phyloP scores from a whole-genome alignment of 2,888 invertebrate genomes.

The Cephus rjabovi region DNA sequence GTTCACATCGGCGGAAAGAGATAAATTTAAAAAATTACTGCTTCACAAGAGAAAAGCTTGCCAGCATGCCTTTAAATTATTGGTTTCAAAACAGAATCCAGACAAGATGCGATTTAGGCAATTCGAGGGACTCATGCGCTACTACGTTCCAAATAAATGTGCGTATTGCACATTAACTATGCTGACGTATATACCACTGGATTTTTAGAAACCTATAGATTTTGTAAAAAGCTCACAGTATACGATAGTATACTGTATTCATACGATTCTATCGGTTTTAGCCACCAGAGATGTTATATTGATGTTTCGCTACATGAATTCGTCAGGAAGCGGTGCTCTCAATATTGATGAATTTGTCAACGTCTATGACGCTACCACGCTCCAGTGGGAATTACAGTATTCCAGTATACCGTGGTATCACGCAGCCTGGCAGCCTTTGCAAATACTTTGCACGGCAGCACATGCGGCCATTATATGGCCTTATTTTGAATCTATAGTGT shows the following conservation, averaged over 20 bases:
- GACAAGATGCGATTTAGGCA: conserved; percentile 77
- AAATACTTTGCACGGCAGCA: conserved; percentile 73
- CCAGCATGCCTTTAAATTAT: conserved; percentile 82
- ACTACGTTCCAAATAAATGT: conserved; percentile 81
- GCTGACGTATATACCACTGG: too few relatives aligned
- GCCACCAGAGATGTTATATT: conserved; percentile 80
- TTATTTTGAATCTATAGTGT: conserved; percentile 80
- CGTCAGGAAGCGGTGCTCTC: conserved; percentile 75
- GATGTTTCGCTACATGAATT: conserved; percentile 84
- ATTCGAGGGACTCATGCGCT: conserved; percentile 84
- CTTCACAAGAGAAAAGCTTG: conserved; percentile 86
- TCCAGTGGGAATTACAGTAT: conserved; percentile 81
- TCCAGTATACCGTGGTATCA: conserved; percentile 81
- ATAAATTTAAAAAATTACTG: conserved; percentile 85
- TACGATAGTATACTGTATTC: too few relatives aligned
- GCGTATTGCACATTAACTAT: conserved; percentile 45
- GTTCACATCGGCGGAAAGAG: conserved; percentile 86
- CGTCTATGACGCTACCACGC: conserved; percentile 78
- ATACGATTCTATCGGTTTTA: conserved; percentile 48
- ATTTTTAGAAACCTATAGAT: background rate
- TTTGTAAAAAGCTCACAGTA: background rate
- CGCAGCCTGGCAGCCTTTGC: conserved; percentile 72
- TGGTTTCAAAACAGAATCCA: conserved; percentile 82
- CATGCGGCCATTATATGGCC: conserved; percentile 75
- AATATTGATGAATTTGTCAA: conserved; percentile 79